A percentile compares a stretch with the other conserved stretches of the same genome.
These are phyloP conservation scores for Chaitophorus viminalis DNA, from an alignment of 2,888 invertebrate genomes.

Conservation along the genomic window DNA sequence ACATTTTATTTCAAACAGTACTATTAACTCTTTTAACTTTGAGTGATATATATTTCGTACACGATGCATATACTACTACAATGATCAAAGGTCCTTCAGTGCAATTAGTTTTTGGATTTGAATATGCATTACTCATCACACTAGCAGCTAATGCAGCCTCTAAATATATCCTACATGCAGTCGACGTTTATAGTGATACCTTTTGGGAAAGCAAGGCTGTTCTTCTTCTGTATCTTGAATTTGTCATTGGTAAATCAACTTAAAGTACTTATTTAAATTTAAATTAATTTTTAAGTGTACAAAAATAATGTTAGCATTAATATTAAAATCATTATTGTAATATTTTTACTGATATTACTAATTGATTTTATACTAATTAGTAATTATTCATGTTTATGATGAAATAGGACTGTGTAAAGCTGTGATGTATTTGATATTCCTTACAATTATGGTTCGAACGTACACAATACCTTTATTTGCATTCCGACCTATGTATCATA, in stretches of 20 bases:
- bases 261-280: background rate
- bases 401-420: constrained; percentile 74
- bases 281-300: background rate
- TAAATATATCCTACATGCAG: constrained; percentile 88
- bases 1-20: constrained; percentile 66
- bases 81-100: constrained; percentile 94
- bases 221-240: constrained; percentile 93
- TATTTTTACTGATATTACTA: background rate
- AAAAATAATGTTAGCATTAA: background rate
- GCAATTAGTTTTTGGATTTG: constrained; percentile 98
- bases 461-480: constrained; percentile 98
- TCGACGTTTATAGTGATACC: constrained; percentile 90
- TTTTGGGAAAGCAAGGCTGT: constrained; percentile 99
- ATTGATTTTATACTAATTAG: background rate
- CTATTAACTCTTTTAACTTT: constrained; percentile 83
- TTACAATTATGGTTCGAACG: constrained; percentile 94
- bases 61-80: constrained; percentile 93
- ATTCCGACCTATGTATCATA: constrained; percentile 98
- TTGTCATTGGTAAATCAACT: constrained; percentile 81
- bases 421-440: constrained; percentile 88
- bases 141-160: constrained; percentile 92
- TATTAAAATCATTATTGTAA: background rate
- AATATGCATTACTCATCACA: constrained; percentile 96
- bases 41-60: constrained; percentile 88
- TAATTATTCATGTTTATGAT: background rate